Conservation (phyloP, 2,113 vertebrate genomes). For the Proteles cristata region DNA sequence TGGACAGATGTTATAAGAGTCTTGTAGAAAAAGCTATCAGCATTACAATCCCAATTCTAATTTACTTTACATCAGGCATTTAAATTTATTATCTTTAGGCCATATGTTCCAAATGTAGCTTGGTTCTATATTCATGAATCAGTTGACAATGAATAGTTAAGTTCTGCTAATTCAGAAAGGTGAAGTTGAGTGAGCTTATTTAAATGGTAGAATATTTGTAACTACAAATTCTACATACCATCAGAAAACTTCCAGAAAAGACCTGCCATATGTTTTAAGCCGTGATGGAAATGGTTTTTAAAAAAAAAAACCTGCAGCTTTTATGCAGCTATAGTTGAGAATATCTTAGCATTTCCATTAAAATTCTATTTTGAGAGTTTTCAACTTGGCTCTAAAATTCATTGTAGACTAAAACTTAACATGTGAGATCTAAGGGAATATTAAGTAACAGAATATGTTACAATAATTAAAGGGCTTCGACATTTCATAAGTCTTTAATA, state of each 20-base stretch:
- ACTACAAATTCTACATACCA: constrained; percentile 82
- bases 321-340: constrained; percentile 78
- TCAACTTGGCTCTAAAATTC: constrained; percentile 76
- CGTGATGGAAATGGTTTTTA: constrained; percentile 49
- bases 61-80: constrained; percentile 85
- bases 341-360: constrained; percentile 79
- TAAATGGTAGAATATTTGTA: constrained; percentile 86
- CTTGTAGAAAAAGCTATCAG: constrained; percentile 80
- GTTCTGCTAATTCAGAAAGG: constrained; percentile 84
- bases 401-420: not conserved
- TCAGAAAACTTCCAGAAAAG: constrained; percentile 77
- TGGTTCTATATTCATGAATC: constrained; percentile 84
- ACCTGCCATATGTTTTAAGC: constrained; percentile 82
- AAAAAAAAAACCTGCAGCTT: constrained; percentile 75
- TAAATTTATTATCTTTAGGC: constrained; percentile 84
- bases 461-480: constrained; percentile 28
- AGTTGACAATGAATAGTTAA: constrained; percentile 83
- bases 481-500: constrained; percentile 36
- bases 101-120: constrained; percentile 76
- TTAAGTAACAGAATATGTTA: constrained; percentile 31
- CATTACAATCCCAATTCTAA: constrained; percentile 84
- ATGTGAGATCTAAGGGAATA: constrained; percentile 38
- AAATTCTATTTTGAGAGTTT: constrained; percentile 75
- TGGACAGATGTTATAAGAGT: constrained; percentile 77
- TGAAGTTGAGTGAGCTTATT: constrained; percentile 85